Evolutionary conservation across 2,797 vertebrate species (phyloP), one percentile per base, ranked within the genome.

Genomic region (Notoglanidium macrostoma): DNA sequence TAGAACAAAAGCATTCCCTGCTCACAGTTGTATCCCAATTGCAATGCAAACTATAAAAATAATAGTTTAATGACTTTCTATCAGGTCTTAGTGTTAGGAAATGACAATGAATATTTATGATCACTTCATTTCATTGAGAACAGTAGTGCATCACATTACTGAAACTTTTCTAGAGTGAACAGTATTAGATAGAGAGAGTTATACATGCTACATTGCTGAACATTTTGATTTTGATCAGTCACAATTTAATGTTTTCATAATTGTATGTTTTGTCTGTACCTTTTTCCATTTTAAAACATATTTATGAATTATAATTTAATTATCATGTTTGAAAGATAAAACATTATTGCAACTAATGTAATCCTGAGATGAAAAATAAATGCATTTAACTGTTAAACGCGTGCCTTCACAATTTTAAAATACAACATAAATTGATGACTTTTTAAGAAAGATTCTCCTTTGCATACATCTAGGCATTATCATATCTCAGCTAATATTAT

Each of bases 261-360:
- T 49, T 88, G 57, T 72, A 88, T 92, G 94, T 94, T 92, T 94
- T 92, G 92, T 57, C 46, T 89, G 57, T 55, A 72, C n/a, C 15
- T n/a, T 79, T 29, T 57, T 78, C 17, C 14, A 46, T 67, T 67
- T 65, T 83, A 82, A 46, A 68, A 12, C 85, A 81, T 72, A 91
- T 84, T 83, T 93, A 89, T 85, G 88, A 83, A 85, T 88, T 85
- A 78, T 1, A 84, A 89, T 82, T 90, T 84, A 91, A 94, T 92
- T 93, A 87, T 92, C 92, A 90, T 80, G 82, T 91, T 89, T 91
- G 91, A 90, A 93, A 90, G 90, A 90, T 40, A 85, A 86, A 55
- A 8, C 46, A 61, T 40, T 83, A 88, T 81, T 83, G 40, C 73
- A 87, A 84, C 55, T 81, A 84, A 81, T 89, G 90, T 89, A 89